Base-by-base conservation (phyloP, 2,888 invertebrate genomes). In the Dynastes grantii region DNA sequence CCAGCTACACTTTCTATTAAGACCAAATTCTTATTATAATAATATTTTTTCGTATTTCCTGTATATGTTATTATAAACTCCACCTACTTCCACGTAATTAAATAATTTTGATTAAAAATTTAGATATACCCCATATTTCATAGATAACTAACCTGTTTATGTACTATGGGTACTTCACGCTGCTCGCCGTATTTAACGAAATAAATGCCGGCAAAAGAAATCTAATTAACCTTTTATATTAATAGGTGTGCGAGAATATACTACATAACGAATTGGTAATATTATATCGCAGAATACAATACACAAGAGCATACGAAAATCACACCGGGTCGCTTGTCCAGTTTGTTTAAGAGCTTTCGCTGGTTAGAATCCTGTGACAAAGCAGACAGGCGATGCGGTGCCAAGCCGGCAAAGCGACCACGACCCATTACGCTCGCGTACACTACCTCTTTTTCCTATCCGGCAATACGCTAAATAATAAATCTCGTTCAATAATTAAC, bases 401-500 rank as follows among this genome's bases (percentile, higher is more conserved):
- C 11, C 22, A n/a, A 55, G 3, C 55, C 55, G 8, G 55, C n/a
- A 3, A 8, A 22, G 16, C n/a, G 22, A 0, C 5, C 53, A 37
- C 64, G 11, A 16, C 40, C 40, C 65, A 65, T 65, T 65, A 65
- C 40, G n/a, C 65, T 16, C 37, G 32, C 6, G 37, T 37, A 37
- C 37, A 6, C 45, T 45, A 11, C 45, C 45, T 45, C 45, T 45
- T 45, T 45, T 45, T 45, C 45, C 8, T 51, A 16, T 16, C 13
- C 16, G 6, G 37, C 49, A 29, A 16, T 9, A 45, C 49, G 63
- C 45, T 77, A 32, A 77, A 70, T 77, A 77, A 77, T 70, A 68
- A 77, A 77, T 68, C 68, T 27, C 29, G 49, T 68, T 70, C 32
- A 77, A 77, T 77, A 77, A 77, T 67, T 63, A 49, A 70, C 61